Evolutionary conservation across 1,140 invertebrate species (phyloP).

Genomic region (Cyrtorhinus lividipennis): DNA sequence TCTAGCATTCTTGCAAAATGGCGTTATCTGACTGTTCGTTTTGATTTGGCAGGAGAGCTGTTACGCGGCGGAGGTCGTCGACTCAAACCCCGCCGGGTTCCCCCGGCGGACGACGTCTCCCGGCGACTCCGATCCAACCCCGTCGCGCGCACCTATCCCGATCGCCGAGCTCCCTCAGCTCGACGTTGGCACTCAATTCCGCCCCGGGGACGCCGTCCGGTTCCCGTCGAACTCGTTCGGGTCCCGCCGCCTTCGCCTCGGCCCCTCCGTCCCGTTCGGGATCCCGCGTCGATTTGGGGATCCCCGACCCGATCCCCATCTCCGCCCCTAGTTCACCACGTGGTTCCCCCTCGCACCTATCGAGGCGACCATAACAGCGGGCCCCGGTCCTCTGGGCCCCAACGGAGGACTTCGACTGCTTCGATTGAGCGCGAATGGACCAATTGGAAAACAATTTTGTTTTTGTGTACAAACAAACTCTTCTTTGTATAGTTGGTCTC

Average conservation of each 20-base stretch:
- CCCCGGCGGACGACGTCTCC: conserved; percentile 7
- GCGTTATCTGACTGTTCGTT: too few relatives aligned
- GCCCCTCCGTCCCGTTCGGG: conserved; percentile 17
- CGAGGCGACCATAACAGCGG: conserved; percentile 2
- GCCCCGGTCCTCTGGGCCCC: conserved; percentile 2
- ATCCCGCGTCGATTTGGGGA: conserved; percentile 9
- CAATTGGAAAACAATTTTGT: neutral
- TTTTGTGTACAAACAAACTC: too few relatives aligned
- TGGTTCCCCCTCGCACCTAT: conserved; percentile 1
- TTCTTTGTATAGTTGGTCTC: neutral
- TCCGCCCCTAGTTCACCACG: conserved; percentile 15
- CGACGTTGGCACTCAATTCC: too few relatives aligned
- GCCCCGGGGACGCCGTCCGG: conserved; percentile 36
- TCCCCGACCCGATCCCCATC: conserved; percentile 3
- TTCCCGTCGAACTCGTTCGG: conserved; percentile 44
- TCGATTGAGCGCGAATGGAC: neutral
- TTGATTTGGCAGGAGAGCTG: conserved; percentile 11
- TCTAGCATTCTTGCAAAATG: too few relatives aligned
- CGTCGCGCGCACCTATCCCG: conserved; percentile 14
- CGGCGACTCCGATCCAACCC: neutral
- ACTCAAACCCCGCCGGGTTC: conserved; percentile 10
- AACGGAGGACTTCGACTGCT: conserved; percentile 4
- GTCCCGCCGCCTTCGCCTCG: conserved; percentile 49
- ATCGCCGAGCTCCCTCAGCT: conserved; percentile 28
- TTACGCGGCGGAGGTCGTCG: conserved; percentile 3